A percentile compares a stretch with the other conserved stretches of the same genome.
phyloP scores from a whole-genome alignment of 2,113 vertebrate species.

The Festucalex cinctus region DNA sequence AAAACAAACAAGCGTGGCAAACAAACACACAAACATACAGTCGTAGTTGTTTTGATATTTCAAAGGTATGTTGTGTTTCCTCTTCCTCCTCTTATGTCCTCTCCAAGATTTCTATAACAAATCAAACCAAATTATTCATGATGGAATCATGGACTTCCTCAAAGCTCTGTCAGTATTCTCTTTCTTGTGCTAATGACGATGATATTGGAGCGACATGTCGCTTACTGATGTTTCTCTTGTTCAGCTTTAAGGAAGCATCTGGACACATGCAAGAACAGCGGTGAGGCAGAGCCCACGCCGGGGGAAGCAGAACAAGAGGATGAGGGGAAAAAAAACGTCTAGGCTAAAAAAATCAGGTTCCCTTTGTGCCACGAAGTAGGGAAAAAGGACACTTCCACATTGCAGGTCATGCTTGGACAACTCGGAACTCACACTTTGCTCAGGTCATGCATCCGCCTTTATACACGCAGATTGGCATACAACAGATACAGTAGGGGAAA shows the following conservation, averaged over 20 bases:
- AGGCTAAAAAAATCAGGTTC: slow-evolving; percentile 11
- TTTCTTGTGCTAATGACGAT: slow-evolving; percentile 70
- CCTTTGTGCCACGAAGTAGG: slow-evolving; percentile 29
- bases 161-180: slow-evolving; percentile 64
- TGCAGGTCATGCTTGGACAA: background rate
- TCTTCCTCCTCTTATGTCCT: slow-evolving; percentile 68
- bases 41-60: slow-evolving; percentile 73
- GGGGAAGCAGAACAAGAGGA: slow-evolving; percentile 49
- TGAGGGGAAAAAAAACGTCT: background rate
- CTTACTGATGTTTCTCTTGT: slow-evolving; percentile 68
- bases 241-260: slow-evolving; percentile 82
- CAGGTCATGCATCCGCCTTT: background rate
- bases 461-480: background rate
- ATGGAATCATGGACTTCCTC: slow-evolving; percentile 60
- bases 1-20: slow-evolving; percentile 70
- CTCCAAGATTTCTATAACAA: slow-evolving; percentile 71
- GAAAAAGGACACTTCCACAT: slow-evolving; percentile 11
- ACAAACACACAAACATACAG: slow-evolving; percentile 68
- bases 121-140: slow-evolving; percentile 78
- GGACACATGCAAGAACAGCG: slow-evolving; percentile 62
- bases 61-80: slow-evolving; percentile 66
- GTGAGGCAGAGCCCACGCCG: slow-evolving; percentile 44
- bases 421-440: background rate
- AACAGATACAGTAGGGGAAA: background rate
- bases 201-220: slow-evolving; percentile 58